These are phyloP conservation scores for Gorsachius goisagi DNA, from an alignment of 2,113 vertebrate genomes.

Conservation along the genomic window DNA sequence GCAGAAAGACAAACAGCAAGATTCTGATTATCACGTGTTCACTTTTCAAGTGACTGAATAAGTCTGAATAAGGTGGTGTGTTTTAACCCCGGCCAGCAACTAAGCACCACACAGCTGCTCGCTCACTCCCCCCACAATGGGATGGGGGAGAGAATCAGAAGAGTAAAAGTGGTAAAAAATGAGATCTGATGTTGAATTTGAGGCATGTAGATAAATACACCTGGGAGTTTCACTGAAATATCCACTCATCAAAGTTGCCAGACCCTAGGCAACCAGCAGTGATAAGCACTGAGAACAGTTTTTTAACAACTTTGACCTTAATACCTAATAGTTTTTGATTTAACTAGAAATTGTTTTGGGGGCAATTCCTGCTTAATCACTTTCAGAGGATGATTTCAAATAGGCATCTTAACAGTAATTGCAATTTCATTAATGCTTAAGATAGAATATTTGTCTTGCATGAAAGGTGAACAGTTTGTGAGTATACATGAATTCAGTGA, in stretches of 20 bases:
- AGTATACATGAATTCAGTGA: background rate
- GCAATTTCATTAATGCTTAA: background rate
- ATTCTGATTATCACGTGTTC: rapidly evolving
- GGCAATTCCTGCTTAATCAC: background rate
- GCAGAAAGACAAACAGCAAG: background rate
- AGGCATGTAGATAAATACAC: background rate
- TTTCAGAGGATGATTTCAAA: background rate
- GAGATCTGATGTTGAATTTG: background rate
- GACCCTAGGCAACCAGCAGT: background rate
- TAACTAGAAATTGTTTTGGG: background rate
- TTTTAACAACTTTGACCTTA: background rate
- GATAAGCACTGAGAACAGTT: background rate
- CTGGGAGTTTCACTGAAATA: background rate
- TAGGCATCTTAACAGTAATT: background rate
- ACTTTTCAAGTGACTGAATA: background rate
- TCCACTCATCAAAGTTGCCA: background rate
- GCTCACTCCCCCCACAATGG: no score
- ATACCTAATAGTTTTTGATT: background rate
- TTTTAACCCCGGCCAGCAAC: no score
- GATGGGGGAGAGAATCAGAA: no score
- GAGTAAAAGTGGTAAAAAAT: background rate
- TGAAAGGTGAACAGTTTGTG: background rate
- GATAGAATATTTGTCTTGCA: background rate
- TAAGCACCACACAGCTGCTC: no score
- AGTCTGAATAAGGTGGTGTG: no score